Evolutionary conservation across 2,888 invertebrate species (phyloP).

Genomic region (Euzophera pinguis): DNA sequence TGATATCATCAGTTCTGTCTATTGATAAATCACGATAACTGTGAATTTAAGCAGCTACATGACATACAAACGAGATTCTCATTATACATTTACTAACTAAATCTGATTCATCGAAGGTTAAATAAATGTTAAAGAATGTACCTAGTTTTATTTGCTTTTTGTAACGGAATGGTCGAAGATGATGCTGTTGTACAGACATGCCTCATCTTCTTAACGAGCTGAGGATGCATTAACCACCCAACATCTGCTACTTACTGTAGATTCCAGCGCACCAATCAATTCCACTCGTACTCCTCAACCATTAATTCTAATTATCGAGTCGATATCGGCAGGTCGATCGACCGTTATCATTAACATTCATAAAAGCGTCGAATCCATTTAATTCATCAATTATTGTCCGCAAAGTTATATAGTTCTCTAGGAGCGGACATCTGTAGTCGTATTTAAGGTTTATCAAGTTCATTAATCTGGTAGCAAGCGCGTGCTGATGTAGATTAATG

Average conservation of each 20-base stretch:
- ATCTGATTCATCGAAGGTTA: slow-evolving; percentile 51
- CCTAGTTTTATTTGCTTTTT: slow-evolving; percentile 28
- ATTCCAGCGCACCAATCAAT: slow-evolving; percentile 50
- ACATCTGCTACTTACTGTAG: slow-evolving; percentile 40
- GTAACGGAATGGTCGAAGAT: slow-evolving; percentile 25
- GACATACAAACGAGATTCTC: slow-evolving; percentile 39
- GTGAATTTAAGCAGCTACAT: slow-evolving; percentile 36
- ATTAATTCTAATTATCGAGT: slow-evolving; percentile 68
- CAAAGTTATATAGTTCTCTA: slow-evolving; percentile 42
- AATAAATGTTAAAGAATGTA: slow-evolving; percentile 56
- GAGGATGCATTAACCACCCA: slow-evolving; percentile 42
- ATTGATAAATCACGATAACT: slow-evolving; percentile 45
- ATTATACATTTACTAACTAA: slow-evolving; percentile 36
- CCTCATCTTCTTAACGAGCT: slow-evolving; percentile 26
- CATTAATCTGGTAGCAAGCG: slow-evolving; percentile 72
- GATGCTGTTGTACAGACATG: slow-evolving; percentile 14
- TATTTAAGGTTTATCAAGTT: slow-evolving; percentile 74
- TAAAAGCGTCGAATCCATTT: slow-evolving; percentile 60
- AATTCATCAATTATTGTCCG: slow-evolving; percentile 66
- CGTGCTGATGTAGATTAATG: slow-evolving; percentile 78
- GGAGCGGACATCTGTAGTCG: slow-evolving; percentile 66
- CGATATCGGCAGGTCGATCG: slow-evolving; percentile 42
- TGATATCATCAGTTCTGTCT: slow-evolving; percentile 41
- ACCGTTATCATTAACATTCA: slow-evolving; percentile 66
- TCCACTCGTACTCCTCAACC: slow-evolving; percentile 48